Evolutionary conservation across 1,140 invertebrate genomes (phyloP), one percentile per base, ranked within the genome.

Genomic region (Zeugodacus cucurbitae): DNA sequence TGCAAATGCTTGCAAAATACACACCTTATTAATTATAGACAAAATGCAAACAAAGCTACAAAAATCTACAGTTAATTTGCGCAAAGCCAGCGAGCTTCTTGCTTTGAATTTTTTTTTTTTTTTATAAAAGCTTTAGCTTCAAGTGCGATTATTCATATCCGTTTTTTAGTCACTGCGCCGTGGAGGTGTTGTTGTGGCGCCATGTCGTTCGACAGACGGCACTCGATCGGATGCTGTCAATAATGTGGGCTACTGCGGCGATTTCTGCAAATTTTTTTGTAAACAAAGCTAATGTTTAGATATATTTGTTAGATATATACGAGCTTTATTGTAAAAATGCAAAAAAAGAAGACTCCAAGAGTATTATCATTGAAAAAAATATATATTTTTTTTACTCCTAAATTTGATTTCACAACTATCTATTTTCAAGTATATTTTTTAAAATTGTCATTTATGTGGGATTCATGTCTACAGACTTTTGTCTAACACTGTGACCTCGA

Each of bases 181-280:
- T 48, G 74, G 41, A 54, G 74, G 41, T 82, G 74, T 48, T 74
- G 34, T 34, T 82, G 37, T 41, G 74, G 74, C 74, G 74, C 74
- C 74, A 82, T 1, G n/a, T 3, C n/a, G 44, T 14, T 11, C n/a
- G 1, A 29, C 41, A 82, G 37, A 3, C 41, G 41, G 3, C 34
- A 1, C 3, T n/a, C 37, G 74, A 7, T 26, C 62, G 62, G 62
- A n/a, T 64, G 26, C 11, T 70, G 74, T 29, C 22, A 82, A 34
- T 10, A 37, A 41, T n/a, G 20, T n/a, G 67, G n/a, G 41, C 44
- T 29, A 17, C 41, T 82, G n/a, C 32, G 3, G 5, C 8, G 58
- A n/a, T 59, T n/a, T 10, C n/a, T 59, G 10, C 22, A 59, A 54
- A 2, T 17, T 59, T 59, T n/a, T 59, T n/a, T 67, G 11, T 20